A percentile compares a stretch with the other conserved stretches of the same genome.
phyloP scores from a whole-genome alignment of 2,888 invertebrate genomes.

The Hypsopygia costalis region DNA sequence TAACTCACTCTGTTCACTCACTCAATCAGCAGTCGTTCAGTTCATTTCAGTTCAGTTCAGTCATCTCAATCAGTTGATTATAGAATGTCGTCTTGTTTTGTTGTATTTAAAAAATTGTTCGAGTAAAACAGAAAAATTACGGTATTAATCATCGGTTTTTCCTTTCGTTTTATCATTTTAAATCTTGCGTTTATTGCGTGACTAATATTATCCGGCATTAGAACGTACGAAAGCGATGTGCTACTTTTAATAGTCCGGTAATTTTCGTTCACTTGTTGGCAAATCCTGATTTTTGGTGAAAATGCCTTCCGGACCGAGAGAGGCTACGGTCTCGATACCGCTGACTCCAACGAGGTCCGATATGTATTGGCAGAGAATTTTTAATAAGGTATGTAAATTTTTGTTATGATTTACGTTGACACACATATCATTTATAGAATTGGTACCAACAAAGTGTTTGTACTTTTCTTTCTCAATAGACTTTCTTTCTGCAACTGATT shows the following conservation, averaged over 20 bases:
- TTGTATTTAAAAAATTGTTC: no score
- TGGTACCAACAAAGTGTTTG: no score
- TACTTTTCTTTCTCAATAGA: no score
- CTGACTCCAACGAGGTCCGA: slow-evolving; percentile 66
- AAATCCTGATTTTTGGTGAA: slow-evolving; percentile 37
- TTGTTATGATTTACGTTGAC: not conserved
- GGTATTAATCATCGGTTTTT: no score
- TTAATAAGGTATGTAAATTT: slow-evolving; percentile 70
- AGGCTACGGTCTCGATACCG: slow-evolving; percentile 63
- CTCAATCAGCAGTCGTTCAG: not conserved
- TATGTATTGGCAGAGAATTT: slow-evolving; percentile 74
- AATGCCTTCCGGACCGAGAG: slow-evolving; percentile 61
- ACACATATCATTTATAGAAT: no score
- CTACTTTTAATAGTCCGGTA: slow-evolving; percentile 25
- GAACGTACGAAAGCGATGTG: slow-evolving; percentile 29
- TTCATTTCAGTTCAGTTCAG: not conserved
- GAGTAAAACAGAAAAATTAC: no score
- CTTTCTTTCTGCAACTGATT: no score
- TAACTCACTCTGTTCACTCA: not conserved
- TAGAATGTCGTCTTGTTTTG: no score
- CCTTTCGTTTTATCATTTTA: no score
- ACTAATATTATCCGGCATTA: not conserved
- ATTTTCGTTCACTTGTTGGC: slow-evolving; percentile 24
- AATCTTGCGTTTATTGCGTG: not conserved
- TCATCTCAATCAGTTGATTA: no score